These are phyloP conservation scores for Zalophus californianus DNA, from an alignment of 2,797 vertebrate genomes.

Conservation along the genomic window DNA sequence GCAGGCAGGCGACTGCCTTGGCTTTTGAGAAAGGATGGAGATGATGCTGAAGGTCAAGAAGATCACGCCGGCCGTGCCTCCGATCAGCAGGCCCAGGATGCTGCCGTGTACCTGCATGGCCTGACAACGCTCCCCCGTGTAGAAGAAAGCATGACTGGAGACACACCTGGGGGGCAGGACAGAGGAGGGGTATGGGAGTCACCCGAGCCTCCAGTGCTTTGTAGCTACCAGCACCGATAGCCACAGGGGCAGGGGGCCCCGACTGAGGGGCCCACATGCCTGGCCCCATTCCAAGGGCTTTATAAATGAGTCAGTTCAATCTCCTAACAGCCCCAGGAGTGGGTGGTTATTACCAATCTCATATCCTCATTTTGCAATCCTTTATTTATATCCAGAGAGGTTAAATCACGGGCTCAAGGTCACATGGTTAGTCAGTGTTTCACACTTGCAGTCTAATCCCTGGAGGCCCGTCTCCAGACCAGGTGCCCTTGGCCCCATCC, in stretches of 20 bases:
- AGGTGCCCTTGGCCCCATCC: background rate
- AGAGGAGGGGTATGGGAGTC: background rate
- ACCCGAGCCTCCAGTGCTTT: fast-evolving
- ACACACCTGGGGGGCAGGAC: constrained; percentile 88
- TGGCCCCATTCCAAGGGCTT: background rate
- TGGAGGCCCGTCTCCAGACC: background rate
- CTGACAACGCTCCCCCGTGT: constrained; percentile 90
- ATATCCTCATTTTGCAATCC: background rate
- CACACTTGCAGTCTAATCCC: background rate
- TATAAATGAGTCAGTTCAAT: background rate
- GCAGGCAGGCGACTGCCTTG: background rate
- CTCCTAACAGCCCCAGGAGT: too few relatives aligned
- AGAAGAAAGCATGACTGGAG: constrained; percentile 89
- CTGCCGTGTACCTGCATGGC: constrained; percentile 85
- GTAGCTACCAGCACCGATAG: background rate
- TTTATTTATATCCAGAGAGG: background rate
- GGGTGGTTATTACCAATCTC: background rate
- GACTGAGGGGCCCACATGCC: fast-evolving
- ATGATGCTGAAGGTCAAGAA: constrained; percentile 87
- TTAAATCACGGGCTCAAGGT: background rate
- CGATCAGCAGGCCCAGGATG: constrained; percentile 89
- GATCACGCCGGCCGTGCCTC: constrained; percentile 86
- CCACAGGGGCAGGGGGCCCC: fast-evolving
- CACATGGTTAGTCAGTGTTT: background rate
- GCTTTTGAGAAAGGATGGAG: constrained; percentile 84